Base-by-base conservation (phyloP, 2,888 invertebrate species). In the Amphipyra tragopoginis region DNA sequence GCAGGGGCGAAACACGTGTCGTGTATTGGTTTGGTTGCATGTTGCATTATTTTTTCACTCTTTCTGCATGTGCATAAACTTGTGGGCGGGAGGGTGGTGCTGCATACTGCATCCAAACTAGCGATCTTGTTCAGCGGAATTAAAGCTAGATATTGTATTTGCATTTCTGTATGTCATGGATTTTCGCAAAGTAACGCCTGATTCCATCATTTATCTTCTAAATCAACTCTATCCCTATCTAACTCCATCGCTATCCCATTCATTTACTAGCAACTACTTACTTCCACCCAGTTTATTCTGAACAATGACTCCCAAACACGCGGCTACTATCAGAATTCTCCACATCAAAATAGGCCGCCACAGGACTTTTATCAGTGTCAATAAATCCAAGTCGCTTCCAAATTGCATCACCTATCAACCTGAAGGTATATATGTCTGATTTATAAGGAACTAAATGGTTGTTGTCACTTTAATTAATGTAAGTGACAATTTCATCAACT, bases 341-440 rank as follows among this genome's bases (percentile, higher is more conserved):
- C 78, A 82, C 79, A 85, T 82, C 87, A 54, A 86, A 88, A 85
- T 82, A 83, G 82, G 76, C 81, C 85, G 69, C 81, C 84, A 81
- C 83, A 85, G 87, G 85, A 82, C 80, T 87, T 86, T 90, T 90
- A 92, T 91, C 91, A 88, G 86, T 71, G 75, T 71, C 88, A 80
- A 92, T 92, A 92, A 92, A 93, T 93, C 90, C 86, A 81, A 86
- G 90, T 87, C 90, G 72, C 84, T 85, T 82, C 83, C 89, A 90
- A 92, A 93, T 92, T 90, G 92, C 91, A 91, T 91, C 90, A 90
- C 83, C 86, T 89, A 92, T 91, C 90, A 91, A 90, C 14, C 14
- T 52, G 15, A 26, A 21, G 21, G 38, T 8, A 34, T 48, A 52
- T 40, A 9, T 13, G 33, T 47, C 11, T 21, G 29, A 2, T 40